Evolutionary conservation across 2,113 vertebrate genomes (phyloP).

Genomic region (Capreolus pygargus): DNA sequence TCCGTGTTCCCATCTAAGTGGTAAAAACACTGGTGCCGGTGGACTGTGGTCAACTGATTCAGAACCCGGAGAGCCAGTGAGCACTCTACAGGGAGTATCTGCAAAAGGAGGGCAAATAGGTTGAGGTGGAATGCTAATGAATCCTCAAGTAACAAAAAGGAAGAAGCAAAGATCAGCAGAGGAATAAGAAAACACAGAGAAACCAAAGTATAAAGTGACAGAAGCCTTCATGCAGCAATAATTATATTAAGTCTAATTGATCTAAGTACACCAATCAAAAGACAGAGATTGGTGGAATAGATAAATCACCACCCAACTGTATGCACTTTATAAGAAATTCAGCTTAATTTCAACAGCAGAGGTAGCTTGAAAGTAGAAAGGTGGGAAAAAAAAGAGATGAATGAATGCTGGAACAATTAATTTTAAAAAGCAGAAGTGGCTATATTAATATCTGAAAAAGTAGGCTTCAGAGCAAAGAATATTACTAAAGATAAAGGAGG

Average conservation of each 20-base stretch:
- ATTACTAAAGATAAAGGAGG: neutral
- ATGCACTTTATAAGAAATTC: neutral
- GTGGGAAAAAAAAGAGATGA: neutral
- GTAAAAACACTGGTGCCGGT: rapidly evolving
- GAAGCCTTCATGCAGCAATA: neutral
- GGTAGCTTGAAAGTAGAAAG: neutral
- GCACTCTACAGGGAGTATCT: neutral
- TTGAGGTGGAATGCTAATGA: neutral
- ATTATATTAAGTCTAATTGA: neutral
- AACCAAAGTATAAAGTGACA: neutral
- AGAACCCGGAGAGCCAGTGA: neutral
- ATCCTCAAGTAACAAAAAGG: neutral
- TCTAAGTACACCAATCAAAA: neutral
- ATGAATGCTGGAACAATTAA: neutral
- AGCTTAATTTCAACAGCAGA: neutral
- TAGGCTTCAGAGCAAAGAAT: neutral
- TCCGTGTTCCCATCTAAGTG: neutral
- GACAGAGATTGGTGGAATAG: neutral
- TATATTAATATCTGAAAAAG: neutral
- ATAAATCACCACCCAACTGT: neutral
- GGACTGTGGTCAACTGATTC: neutral
- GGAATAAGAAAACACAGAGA: neutral
- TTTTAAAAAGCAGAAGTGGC: neutral
- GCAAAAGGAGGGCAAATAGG: neutral
- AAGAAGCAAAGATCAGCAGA: neutral